Conservation (phyloP, 2,113 vertebrate species). For the Chaenogobius annularis region DNA sequence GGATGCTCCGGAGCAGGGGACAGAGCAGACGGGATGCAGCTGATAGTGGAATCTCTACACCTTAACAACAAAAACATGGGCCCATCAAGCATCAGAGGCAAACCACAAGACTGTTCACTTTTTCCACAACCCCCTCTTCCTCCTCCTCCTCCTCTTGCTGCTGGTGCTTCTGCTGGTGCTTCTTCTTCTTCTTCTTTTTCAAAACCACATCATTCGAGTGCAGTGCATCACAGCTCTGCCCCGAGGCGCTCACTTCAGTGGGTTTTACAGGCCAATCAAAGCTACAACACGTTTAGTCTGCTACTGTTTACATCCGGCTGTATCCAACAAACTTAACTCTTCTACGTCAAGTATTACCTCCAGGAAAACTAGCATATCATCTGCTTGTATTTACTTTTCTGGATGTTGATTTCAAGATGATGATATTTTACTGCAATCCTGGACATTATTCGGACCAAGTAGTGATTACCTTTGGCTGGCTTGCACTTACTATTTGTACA, state of each 20-base stretch:
- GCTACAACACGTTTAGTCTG: slow-evolving; percentile 43
- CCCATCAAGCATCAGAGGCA: slow-evolving; percentile 29
- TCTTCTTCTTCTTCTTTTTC: slow-evolving; percentile 19
- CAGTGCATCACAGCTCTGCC: slow-evolving; percentile 22
- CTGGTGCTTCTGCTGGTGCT: neutral
- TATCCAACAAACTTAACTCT: slow-evolving; percentile 1
- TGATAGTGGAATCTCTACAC: slow-evolving; percentile 47
- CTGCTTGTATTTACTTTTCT: neutral
- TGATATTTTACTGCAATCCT: no score
- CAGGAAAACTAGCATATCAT: neutral
- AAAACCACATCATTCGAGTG: slow-evolving; percentile 58
- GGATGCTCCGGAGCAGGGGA: neutral
- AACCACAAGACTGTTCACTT: slow-evolving; percentile 62
- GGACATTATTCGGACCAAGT: neutral
- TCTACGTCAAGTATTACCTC: neutral
- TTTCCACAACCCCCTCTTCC: slow-evolving; percentile 55
- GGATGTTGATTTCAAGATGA: neutral
- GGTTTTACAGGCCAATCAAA: slow-evolving; percentile 60
- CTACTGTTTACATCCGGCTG: slow-evolving; percentile 52
- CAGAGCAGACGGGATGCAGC: slow-evolving; percentile 37
- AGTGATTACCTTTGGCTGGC: neutral
- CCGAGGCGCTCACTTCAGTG: slow-evolving; percentile 34
- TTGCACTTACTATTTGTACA: neutral
- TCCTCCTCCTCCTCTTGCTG: neutral
- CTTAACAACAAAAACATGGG: slow-evolving; percentile 42